Base-by-base conservation (phyloP, 1,140 invertebrate genomes). In the Belonocnema kinseyi region DNA sequence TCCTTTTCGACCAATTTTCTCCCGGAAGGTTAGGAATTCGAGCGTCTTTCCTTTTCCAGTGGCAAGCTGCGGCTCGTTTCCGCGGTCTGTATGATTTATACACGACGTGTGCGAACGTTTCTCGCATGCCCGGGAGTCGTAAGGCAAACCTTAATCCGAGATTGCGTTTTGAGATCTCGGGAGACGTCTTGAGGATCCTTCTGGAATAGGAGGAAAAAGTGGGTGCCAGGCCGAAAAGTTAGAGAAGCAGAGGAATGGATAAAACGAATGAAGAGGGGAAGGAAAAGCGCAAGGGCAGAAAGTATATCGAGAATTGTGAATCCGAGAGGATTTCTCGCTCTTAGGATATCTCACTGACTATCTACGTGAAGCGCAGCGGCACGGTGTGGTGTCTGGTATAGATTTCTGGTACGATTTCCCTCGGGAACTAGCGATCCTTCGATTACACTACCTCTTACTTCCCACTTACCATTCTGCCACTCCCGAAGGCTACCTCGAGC, bases 341-440 rank as follows among this genome's bases (percentile, higher is more conserved):
- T 33, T 71, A 74, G 12, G 5, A 33, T 74, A 10, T 50, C 7
- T 40, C 33, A 33, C 74, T 14, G 46, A n/a, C 16, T 0, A 61
- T 14, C 76, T 58, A 71, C 33, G 40, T 71, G 78, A 66, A 82
- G 76, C 54, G 56, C 50, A 71, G 14, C 46, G 75, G 26, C 72
- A 74, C 61, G 77, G 78, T 74, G 74, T 66, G 73, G 75, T 76
- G 73, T 73, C 74, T 78, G 74, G 82, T 78, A 84, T 76, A 82
- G 82, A 82, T 82, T 84, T 79, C 77, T 51, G 82, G 80, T 82
- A 79, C 84, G 82, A 85, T 85, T 85, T 84, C 83, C 82, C 82
- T 46, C 33, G 80, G 72, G 83, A 81, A 73, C 26, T 76, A 73
- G 76, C 76, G 40, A 66, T 46, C 33, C 61, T 66, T 66, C 61